Conservation (phyloP, 2,113 vertebrate species). For the Helogale parvula region DNA sequence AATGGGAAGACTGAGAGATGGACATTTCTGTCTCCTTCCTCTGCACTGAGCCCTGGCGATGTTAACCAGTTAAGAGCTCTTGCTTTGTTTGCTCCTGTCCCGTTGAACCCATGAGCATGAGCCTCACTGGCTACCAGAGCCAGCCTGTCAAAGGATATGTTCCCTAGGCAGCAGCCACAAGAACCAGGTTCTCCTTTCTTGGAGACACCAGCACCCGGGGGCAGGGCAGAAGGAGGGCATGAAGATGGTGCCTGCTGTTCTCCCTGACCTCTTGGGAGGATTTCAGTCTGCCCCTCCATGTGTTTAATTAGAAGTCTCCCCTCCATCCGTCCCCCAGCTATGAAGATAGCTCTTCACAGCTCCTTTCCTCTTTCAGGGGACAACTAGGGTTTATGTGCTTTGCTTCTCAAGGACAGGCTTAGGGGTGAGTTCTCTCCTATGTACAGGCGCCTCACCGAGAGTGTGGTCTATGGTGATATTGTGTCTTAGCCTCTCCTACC, state of each 20-base stretch:
- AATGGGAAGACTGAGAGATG: neutral
- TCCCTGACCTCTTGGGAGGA: neutral
- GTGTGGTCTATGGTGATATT: neutral
- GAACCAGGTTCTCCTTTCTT: neutral
- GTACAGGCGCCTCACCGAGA: neutral
- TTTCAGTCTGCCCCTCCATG: neutral
- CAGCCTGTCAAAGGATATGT: neutral
- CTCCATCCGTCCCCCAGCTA: neutral
- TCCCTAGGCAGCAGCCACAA: neutral
- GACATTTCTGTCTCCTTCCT: neutral
- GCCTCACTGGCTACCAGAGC: neutral
- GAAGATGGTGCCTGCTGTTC: neutral
- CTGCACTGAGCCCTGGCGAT: neutral
- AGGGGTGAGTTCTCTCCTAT: neutral
- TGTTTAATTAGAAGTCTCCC: neutral
- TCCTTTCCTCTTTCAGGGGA: neutral
- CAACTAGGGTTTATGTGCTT: neutral
- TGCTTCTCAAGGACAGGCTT: neutral
- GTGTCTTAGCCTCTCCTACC: neutral
- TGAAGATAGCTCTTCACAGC: neutral
- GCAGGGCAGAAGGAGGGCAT: neutral
- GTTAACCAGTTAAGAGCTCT: neutral
- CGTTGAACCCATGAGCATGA: neutral
- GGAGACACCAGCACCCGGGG: neutral
- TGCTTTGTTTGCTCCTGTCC: neutral